Base-by-base conservation (phyloP, 2,888 invertebrate species). In the Nemoura dubitans region DNA sequence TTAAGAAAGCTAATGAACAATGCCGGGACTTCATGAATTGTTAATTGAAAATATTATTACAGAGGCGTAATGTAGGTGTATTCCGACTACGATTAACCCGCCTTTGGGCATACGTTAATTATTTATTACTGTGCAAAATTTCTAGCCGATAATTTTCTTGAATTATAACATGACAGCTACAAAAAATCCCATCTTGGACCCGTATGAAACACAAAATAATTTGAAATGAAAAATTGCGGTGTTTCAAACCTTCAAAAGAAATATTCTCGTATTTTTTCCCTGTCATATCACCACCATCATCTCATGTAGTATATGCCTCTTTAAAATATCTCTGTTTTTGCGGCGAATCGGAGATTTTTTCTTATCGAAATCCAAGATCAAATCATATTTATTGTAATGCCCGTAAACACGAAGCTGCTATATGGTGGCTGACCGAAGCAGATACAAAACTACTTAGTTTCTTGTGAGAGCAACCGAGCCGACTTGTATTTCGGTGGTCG, bases 1-100 rank as follows among this genome's bases (percentile, higher is more conserved):
- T 59, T 59, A 59, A 59, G 59, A 59, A 59, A 59, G 59, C 59
- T 59, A 59, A 59, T 59, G 59, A 59, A 59, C 59, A 59, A 59
- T 59, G 59, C 59, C 21, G 10, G 21, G 59, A 59, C 59, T 10
- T 21, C 59, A 59, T 59, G 59, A 10, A 59, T 59, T 59, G 59
- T 59, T 59, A 59, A 59, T 59, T 59, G 59, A 59, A 59, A 59
- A 7, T 59, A 59, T 59, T 7, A 59, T 59, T 59, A 59, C 59
- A 14, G 21, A 21, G 59, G 59, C 59, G 59, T 59, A 3, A 3
- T 14, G 59, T 59, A 59, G 59, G 59, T 59, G 59, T 59, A 59
- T 59, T 59, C 59, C 59, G 59, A 10, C 59, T 7, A 59, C 2
- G 59, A 59, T 16, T 59, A 7, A 59, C 16, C 59, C 59, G 59